Evolutionary conservation across 2,888 invertebrate genomes (phyloP), one percentile per base, ranked within the genome.

Genomic region (Anaspis maculata): DNA sequence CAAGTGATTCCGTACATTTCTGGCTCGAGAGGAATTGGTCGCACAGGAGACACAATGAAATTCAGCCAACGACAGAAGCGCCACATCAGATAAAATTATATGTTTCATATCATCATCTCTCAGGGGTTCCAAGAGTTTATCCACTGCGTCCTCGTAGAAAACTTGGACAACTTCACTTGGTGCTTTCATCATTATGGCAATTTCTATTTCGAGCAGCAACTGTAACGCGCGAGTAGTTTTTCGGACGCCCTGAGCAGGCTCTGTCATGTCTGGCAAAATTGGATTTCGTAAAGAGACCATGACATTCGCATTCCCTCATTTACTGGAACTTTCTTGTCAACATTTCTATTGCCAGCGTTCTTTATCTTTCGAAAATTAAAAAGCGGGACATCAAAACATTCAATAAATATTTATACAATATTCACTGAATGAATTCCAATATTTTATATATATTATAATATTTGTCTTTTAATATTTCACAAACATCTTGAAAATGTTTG

Each of bases 211-310:
- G 25, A 5, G 25, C 25, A 5, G 6, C 7, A 6, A 6, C 10
- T 5, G 25, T 24, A 5, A 24, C 25, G 4, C 10, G 25, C 5
- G 9, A 11, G 11, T 24, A 24, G 11, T 24, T 24, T 5, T 7
- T 7, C 5, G 5, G 25, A 10, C 25, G 25, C 7, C 25, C 25
- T 5, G 25, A 9, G 11, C 25, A 24, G 5, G 7, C 5, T 24
- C 25, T 24, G 25, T 24, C 10, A 11, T 24, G 25, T 10, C 25
- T 24, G 6, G 25, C 25, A 24, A 9, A 24, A 24, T 24, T 24
- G 5, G 10, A 5, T 9, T 4, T 7, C 7, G 9, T 10, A 24
- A 24, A 24, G 10, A 24, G 25, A 9, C 25, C 25, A 5, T 24
- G 7, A 11, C 25, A 24, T 9, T 24, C 25, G 10, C 25, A 24